phyloP scores from a whole-genome alignment of 1,140 invertebrate species.

The Bilobella aurantiaca region DNA sequence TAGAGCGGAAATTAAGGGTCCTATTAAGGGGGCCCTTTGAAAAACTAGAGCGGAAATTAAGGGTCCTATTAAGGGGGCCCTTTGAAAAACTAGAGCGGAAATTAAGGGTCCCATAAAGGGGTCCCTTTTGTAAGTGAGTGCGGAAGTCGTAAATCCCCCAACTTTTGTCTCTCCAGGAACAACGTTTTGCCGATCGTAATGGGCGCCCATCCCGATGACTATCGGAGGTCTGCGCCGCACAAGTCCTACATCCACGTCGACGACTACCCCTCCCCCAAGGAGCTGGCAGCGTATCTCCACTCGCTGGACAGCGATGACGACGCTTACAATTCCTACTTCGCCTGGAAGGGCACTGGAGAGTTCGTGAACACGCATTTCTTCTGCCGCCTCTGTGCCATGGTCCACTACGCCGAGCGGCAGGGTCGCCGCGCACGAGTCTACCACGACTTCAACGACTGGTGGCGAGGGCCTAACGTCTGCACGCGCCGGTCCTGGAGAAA shows the following conservation, averaged over 20 bases:
- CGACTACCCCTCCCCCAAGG: constrained; percentile 74
- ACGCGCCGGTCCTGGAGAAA: constrained; percentile 31
- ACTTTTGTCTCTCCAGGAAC: constrained; percentile 58
- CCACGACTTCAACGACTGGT: constrained; percentile 74
- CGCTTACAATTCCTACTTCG: constrained; percentile 85
- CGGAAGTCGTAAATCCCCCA: neutral
- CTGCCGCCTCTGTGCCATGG: constrained; percentile 83
- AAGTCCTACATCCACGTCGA: constrained; percentile 87
- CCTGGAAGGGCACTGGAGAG: constrained; percentile 79
- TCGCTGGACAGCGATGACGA: constrained; percentile 72
- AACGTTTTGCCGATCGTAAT: constrained; percentile 87
- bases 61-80: too few relatives aligned
- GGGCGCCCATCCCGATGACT: constrained; percentile 84
- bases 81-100: too few relatives aligned
- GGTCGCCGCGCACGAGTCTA: constrained; percentile 47
- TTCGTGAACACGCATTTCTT: constrained; percentile 93
- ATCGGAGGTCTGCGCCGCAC: constrained; percentile 71
- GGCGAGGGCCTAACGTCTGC: constrained; percentile 52
- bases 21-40: too few relatives aligned
- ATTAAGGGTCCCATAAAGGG: too few relatives aligned
- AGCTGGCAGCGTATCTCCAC: constrained; percentile 74
- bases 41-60: too few relatives aligned
- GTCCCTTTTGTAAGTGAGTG: neutral
- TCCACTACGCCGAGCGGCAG: constrained; percentile 53
- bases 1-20: too few relatives aligned